phyloP scores from a whole-genome alignment of 2,113 vertebrate species.

The Toxostoma redivivum region DNA sequence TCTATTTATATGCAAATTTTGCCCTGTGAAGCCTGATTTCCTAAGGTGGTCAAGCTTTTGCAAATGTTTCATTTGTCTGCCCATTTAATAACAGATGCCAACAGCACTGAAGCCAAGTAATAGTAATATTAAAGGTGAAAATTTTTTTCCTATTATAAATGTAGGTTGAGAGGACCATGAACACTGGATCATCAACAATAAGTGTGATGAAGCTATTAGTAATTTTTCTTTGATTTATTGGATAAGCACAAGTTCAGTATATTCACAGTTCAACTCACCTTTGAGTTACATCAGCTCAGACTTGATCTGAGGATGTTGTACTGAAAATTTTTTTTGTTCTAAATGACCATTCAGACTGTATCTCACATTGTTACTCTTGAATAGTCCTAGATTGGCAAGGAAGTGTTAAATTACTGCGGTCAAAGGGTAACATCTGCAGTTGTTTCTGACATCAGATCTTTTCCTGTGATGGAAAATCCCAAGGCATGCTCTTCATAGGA shows the following conservation, averaged over 20 bases:
- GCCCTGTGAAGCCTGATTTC: background rate
- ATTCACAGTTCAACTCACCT: background rate
- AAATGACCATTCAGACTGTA: background rate
- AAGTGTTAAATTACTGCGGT: background rate
- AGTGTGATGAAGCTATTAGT: background rate
- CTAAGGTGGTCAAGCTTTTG: background rate
- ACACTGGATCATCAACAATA: background rate
- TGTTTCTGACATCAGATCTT: background rate
- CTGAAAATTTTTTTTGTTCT: background rate
- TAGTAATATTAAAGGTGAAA: background rate
- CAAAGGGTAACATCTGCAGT: slow-evolving; percentile 15
- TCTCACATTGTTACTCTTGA: background rate
- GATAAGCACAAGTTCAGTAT: background rate
- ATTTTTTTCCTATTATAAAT: background rate
- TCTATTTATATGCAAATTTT: background rate
- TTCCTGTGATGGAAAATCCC: background rate
- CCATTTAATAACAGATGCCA: background rate
- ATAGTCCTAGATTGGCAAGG: background rate
- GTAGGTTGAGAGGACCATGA: background rate
- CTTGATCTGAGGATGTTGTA: background rate
- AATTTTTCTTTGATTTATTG: background rate
- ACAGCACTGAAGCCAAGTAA: background rate
- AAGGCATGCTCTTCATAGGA: background rate
- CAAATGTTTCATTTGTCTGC: background rate
- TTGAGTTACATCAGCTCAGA: background rate